Evolutionary conservation across 2,797 vertebrate genomes (phyloP), one percentile per base, ranked within the genome.

Genomic region (Pantherophis alleghaniensis): DNA sequence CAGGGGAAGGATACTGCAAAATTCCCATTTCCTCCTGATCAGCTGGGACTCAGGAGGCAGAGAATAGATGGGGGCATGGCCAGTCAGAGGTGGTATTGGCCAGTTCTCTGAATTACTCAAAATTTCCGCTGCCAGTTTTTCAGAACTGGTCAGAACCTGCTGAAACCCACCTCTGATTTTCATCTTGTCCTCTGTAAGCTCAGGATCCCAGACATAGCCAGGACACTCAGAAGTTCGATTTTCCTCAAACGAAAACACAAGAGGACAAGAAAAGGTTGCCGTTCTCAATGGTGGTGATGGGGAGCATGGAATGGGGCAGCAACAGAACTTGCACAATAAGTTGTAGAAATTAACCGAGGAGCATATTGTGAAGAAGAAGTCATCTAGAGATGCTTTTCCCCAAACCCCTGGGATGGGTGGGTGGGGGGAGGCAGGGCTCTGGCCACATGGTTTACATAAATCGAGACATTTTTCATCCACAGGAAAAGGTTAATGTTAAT

Each of bases 91-190:
- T 51, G 47, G 6, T 51, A 51, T 51, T 51, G 7, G 1, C 47
- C 47, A 51, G 47, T 51, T 51, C 47, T 51, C 47, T 6, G 6
- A 51, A 51, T 6, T 51, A 51, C 47, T 51, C 47, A 51, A 51
- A 51, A 51, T 51, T 51, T 51, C 47, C 0, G 6, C 47, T 51
- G 1, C 47, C 6, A 1, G 6, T 51, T 51, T 0, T 51, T 0
- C 47, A 51, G 47, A 51, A 51, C 47, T 51, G 47, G 47, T 51
- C 47, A 51, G 47, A 51, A 51, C 6, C 0, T 51, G 47, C 7
- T 51, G 47, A 51, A 51, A 0, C 0, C 47, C 47, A 0, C 47
- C 47, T 51, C 47, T 51, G 2, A 13, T 90, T 56, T 24, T 74
- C 6, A 56, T 37, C 4, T 14, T 74, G 51, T 18, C 63, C 20